Evolutionary conservation across 2,888 invertebrate genomes (phyloP).

Genomic region (Epinotia demarniana): DNA sequence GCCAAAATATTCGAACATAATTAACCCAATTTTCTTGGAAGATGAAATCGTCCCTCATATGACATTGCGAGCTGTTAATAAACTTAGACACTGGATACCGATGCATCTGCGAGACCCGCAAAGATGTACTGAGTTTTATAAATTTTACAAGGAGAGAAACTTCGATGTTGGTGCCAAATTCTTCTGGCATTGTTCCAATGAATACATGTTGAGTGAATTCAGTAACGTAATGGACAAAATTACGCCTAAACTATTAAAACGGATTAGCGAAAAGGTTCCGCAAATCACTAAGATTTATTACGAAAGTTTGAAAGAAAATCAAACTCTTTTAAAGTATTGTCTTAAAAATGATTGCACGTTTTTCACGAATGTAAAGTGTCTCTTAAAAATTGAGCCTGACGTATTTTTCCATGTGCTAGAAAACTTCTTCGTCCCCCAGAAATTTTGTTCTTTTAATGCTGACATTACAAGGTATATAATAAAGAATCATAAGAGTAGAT

Average conservation of each 20-base stretch:
- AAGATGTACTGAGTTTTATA: constrained; percentile 63
- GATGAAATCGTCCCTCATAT: constrained; percentile 63
- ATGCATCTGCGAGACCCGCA: constrained; percentile 54
- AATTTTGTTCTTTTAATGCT: constrained; percentile 51
- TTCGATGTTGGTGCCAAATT: constrained; percentile 61
- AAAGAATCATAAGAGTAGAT: constrained; percentile 57
- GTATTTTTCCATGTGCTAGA: constrained; percentile 63
- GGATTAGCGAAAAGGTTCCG: constrained; percentile 62
- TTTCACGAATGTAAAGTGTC: constrained; percentile 56
- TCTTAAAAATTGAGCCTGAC: constrained; percentile 60
- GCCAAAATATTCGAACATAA: constrained; percentile 54
- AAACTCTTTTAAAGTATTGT: constrained; percentile 52
- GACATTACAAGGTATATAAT: constrained; percentile 59
- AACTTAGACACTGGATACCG: constrained; percentile 66
- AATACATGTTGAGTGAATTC: constrained; percentile 57
- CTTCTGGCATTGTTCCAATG: constrained; percentile 57
- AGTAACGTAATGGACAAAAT: constrained; percentile 57
- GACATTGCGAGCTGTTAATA: constrained; percentile 62
- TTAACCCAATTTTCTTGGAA: constrained; percentile 68
- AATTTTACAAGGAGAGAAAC: constrained; percentile 57
- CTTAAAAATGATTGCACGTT: constrained; percentile 51
- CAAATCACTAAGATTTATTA: constrained; percentile 60
- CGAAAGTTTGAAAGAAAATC: constrained; percentile 54
- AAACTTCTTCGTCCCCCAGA: constrained; percentile 54
- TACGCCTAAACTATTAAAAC: constrained; percentile 58